Evolutionary conservation across 2,888 invertebrate genomes (phyloP), one percentile per base, ranked within the genome.

Genomic region (Mechanitis messenoides): DNA sequence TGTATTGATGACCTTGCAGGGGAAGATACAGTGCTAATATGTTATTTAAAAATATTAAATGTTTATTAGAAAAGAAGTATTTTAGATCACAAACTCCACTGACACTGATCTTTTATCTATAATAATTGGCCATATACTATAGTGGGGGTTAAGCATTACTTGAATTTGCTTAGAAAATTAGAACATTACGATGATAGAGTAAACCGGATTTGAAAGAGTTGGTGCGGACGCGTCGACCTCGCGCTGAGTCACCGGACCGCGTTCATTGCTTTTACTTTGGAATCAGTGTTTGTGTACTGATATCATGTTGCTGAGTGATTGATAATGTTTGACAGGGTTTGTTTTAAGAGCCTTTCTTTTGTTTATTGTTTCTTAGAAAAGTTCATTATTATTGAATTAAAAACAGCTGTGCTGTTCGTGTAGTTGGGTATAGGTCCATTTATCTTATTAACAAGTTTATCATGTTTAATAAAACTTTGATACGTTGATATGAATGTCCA

Each of bases 171-270:
- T 62, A 59, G 60, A 57, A 63, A 63, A 47, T 63, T 62, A 67
- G 64, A 67, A 66, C 63, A 69, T 65, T 65, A 66, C 66, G 67
- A 67, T 70, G 69, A 68, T 69, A 72, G 71, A 71, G 71, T 72
- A 67, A 85, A 85, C 86, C 85, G 86, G 87, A 84, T 84, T 85
- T 76, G 73, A 78, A 75, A 77, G 76, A 78, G 72, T 72, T 78
- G 72, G 76, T 71, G 66, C 72, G 69, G 74, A 71, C 74, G 74
- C 77, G 73, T 45, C 66, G 68, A 67, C 68, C 77, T 78, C 77
- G 71, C 64, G 67, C 76, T 85, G 83, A 83, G 69, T 84, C 80
- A 80, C 73, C 73, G 61, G 61, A 56, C 62, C 61, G 68, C 80
- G 79, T 80, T 74, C 73, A 57, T 59, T 56, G 59, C 58, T 60